These are phyloP conservation scores for Ellobium chinense DNA, from an alignment of 2,888 invertebrate genomes.

Conservation along the genomic window DNA sequence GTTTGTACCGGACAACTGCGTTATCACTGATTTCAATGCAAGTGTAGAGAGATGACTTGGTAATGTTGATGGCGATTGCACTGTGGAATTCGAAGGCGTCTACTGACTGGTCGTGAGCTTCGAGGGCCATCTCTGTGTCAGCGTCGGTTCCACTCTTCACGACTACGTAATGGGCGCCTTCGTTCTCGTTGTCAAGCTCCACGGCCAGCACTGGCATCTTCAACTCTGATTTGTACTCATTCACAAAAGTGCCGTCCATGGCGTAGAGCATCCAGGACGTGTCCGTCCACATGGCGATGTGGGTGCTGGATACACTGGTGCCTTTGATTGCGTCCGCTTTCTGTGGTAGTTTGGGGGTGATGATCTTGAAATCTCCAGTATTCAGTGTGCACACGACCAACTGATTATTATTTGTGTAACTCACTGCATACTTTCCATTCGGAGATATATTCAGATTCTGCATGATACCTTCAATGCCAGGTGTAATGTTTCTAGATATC, in stretches of 20 bases:
- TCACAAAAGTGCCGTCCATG: constrained; percentile 64
- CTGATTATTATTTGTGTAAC: constrained; percentile 97
- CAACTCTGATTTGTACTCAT: constrained; percentile 60
- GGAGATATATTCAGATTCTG: constrained; percentile 94
- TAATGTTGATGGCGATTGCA: constrained; percentile 72
- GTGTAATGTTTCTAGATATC: constrained; percentile 91
- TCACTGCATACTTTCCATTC: constrained; percentile 97
- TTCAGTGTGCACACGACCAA: constrained; percentile 94
- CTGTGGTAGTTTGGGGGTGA: constrained; percentile 90
- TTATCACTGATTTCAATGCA: constrained; percentile 78
- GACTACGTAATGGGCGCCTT: constrained; percentile 62
- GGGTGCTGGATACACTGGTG: constrained; percentile 70
- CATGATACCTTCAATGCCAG: constrained; percentile 94
- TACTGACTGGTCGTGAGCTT: constrained; percentile 68
- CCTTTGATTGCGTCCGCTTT: constrained; percentile 70
- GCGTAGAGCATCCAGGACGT: constrained; percentile 70
- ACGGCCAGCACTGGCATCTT: constrained; percentile 68
- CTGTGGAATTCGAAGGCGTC: constrained; percentile 78
- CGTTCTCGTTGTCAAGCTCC: constrained; percentile 54
- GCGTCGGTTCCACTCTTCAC: constrained; percentile 70
- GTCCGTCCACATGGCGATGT: constrained; percentile 72
- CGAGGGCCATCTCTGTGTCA: constrained; percentile 73
- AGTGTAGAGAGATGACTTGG: constrained; percentile 70
- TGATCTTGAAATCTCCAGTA: constrained; percentile 93
- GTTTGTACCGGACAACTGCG: constrained; percentile 73